Base-by-base conservation (phyloP, 2,888 invertebrate genomes). In the Cenopis cana region DNA sequence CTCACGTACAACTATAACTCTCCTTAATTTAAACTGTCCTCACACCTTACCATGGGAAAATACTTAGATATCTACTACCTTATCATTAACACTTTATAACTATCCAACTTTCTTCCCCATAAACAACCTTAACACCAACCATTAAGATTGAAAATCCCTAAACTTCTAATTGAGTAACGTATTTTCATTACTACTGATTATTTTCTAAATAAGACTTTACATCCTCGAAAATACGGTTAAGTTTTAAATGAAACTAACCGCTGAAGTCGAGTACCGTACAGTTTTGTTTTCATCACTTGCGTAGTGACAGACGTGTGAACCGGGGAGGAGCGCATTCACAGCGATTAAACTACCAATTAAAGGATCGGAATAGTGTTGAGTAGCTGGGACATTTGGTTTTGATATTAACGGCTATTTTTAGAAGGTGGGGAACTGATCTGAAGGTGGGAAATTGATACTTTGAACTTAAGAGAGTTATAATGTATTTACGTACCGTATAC, bases 291-390 rank as follows among this genome's bases (percentile, higher is more conserved):
- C 64, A 52, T 52, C 24, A 10, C 50, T n/a, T 36, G 50, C 41
- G 79, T n/a, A 89, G 82, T 89, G 91, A 91, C 89, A 85, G 87
- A 89, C 91, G 89, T 91, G 91, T 89, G 91, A 91, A 91, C 89
- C 76, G 74, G 73, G 76, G 79, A 82, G 82, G 78, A 81, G 78
- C 77, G 74, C 85, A 86, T 90, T 91, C 91, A 90, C 91, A 91
- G 78, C 73, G 79, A 81, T 81, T 79, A 80, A 66, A 76, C 49
- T 61, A 60, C 56, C 67, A 59, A 77, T 79, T 76, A 76, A 74
- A 75, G 59, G 49, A 24, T 49, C 71, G 74, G 76, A 76, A 76
- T 77, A 77, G 74, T 56, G 33, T 33, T 33, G 75, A 77, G 78
- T 77, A 76, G 76, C 65, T 71, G 75, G 74, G 76, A 76, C 75